A percentile compares a stretch with the other conserved stretches of the same genome.
Conservation (phyloP, 2,113 vertebrate species). For the Naja naja region DNA sequence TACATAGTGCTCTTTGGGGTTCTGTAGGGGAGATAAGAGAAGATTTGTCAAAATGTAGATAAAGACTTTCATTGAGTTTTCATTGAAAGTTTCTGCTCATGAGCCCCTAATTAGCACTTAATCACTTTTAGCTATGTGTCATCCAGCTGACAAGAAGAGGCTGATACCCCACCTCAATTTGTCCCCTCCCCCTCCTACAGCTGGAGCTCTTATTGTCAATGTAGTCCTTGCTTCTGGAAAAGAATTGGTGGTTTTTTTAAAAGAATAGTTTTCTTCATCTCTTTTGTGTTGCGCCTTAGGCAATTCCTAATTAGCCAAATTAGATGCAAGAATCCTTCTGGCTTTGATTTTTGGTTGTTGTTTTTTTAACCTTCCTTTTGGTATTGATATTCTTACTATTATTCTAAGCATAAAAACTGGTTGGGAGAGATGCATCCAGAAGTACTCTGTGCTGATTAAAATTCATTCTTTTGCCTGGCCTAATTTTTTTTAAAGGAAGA, state of each 20-base stretch:
- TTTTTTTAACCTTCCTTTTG: constrained; percentile 57
- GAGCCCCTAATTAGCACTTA: constrained; percentile 81
- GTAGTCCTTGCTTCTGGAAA: constrained; percentile 74
- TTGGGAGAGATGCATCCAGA: constrained; percentile 49
- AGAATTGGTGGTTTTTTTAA: constrained; percentile 63
- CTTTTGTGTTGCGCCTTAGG: constrained; percentile 72
- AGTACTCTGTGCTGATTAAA: background rate
- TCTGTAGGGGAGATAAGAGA: constrained; percentile 53
- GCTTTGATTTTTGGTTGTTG: constrained; percentile 62
- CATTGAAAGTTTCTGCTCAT: constrained; percentile 69
- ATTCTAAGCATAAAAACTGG: constrained; percentile 45
- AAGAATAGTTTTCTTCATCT: constrained; percentile 76
- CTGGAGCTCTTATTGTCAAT: constrained; percentile 76
- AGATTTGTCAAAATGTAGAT: constrained; percentile 55
- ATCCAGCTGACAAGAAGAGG: constrained; percentile 73
- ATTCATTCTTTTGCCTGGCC: constrained; percentile 14
- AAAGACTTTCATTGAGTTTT: constrained; percentile 66
- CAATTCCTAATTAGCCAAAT: constrained; percentile 63
- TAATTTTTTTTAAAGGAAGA: background rate
- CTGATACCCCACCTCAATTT: constrained; percentile 71
- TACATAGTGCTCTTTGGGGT: constrained; percentile 32
- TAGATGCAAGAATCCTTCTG: constrained; percentile 68
- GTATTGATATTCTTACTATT: constrained; percentile 31
- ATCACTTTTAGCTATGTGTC: constrained; percentile 73
- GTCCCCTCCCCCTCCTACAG: constrained; percentile 75